A percentile compares a stretch with the other conserved stretches of the same genome.
Conservation (phyloP, 2,888 invertebrate species). For the Monochamus alternatus region DNA sequence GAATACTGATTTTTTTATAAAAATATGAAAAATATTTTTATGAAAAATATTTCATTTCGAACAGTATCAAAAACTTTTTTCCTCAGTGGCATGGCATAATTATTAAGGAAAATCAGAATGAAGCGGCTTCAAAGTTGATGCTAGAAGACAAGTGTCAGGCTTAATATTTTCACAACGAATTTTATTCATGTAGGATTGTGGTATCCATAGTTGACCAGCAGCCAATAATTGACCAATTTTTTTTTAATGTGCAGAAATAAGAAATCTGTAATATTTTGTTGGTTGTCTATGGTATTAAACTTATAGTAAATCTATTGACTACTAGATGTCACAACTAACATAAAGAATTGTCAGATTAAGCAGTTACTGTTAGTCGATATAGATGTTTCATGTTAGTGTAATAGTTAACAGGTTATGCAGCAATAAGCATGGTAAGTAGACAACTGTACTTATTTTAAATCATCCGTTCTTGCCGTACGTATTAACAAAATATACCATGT, state of each 20-base stretch:
- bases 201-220: slow-evolving; percentile 21
- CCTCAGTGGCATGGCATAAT: too few species aligned
- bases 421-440: slow-evolving; percentile 21
- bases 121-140: too few species aligned
- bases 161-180: too few species aligned
- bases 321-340: slow-evolving; percentile 25
- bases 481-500: slow-evolving; percentile 22
- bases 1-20: too few species aligned
- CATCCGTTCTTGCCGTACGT: slow-evolving; percentile 17
- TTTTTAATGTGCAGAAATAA: slow-evolving; percentile 23
- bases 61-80: too few species aligned
- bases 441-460: slow-evolving; percentile 8
- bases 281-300: slow-evolving; percentile 18
- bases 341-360: not conserved
- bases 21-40: too few species aligned
- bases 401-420: slow-evolving; percentile 8
- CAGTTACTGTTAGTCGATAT: not conserved
- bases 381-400: slow-evolving; percentile 8
- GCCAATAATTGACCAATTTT: slow-evolving; percentile 27
- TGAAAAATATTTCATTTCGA: too few species aligned
- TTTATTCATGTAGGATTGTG: not conserved
- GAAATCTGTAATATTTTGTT: slow-evolving; percentile 12
- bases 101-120: too few species aligned
- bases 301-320: not conserved
- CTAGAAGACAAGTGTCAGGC: too few species aligned